A percentile compares a stretch with the other conserved stretches of the same genome.
These are phyloP conservation scores for Aleadryas rufinucha DNA, from an alignment of 2,113 vertebrate genomes.

Conservation along the genomic window DNA sequence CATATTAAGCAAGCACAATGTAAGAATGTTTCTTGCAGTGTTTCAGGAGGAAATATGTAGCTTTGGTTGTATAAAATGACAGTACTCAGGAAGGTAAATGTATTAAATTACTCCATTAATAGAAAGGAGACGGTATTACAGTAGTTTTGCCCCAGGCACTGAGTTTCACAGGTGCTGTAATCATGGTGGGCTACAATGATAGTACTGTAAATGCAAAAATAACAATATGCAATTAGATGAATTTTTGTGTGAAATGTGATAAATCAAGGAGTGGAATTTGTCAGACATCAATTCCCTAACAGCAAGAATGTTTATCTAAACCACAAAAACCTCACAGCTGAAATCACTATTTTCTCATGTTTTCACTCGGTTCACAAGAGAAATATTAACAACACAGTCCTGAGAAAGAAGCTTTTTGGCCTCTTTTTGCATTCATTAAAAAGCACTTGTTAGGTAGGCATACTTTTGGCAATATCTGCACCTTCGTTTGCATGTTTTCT, in stretches of 20 bases:
- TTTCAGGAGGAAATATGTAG: slow-evolving; percentile 10
- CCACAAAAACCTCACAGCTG: neutral
- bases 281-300: slow-evolving; percentile 5
- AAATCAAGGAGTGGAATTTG: slow-evolving; percentile 48
- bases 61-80: neutral
- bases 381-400: slow-evolving; percentile 4
- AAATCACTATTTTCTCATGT: slow-evolving; percentile 16
- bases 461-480: neutral
- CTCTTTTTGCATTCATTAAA: slow-evolving; percentile 12
- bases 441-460: neutral
- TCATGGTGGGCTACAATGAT: slow-evolving; percentile 13
- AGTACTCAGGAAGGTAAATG: neutral
- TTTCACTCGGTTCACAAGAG: slow-evolving; percentile 11
- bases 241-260: slow-evolving; percentile 57
- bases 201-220: slow-evolving; percentile 31
- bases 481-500: neutral
- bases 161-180: slow-evolving; percentile 40
- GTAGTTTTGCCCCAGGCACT: neutral
- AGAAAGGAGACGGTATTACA: neutral
- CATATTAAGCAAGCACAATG: neutral
- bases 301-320: slow-evolving; percentile 38
- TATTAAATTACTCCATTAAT: slow-evolving; percentile 17
- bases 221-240: slow-evolving; percentile 40
- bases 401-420: neutral
- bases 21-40: neutral